Conservation (phyloP, 2,888 invertebrate species). For the Parapristionchus giblindavisi region DNA sequence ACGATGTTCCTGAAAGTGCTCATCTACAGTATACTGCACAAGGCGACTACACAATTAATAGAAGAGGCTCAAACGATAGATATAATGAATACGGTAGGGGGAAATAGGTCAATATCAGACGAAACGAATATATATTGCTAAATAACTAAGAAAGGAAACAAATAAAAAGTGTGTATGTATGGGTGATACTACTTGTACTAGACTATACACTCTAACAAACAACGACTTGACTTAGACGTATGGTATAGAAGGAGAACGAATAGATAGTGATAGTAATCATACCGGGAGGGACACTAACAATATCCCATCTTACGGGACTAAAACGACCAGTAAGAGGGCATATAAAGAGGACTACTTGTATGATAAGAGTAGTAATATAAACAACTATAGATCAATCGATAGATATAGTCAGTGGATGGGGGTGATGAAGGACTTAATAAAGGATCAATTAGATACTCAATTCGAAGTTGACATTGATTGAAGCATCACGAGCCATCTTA, state of each 20-base stretch:
- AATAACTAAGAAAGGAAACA: no score
- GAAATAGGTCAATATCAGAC: background rate
- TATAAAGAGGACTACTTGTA: background rate
- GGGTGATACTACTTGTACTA: no score
- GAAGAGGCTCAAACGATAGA: background rate
- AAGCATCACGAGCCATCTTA: slow-evolving; percentile 80
- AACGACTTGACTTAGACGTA: no score
- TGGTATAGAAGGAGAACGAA: no score
- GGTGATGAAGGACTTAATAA: background rate
- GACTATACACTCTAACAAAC: no score
- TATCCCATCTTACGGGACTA: no score
- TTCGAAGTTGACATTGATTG: slow-evolving; percentile 84
- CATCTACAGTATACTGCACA: no score
- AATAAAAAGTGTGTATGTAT: no score
- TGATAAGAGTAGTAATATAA: slow-evolving; percentile 20
- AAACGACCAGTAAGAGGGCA: no score
- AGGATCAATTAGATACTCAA: slow-evolving; percentile 76
- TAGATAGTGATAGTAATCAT: no score
- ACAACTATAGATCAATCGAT: slow-evolving; percentile 7
- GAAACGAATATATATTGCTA: slow-evolving; percentile 4
- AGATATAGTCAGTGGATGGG: background rate
- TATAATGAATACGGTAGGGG: background rate
- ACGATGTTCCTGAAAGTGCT: no score
- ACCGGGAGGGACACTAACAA: background rate
- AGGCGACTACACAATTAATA: slow-evolving; percentile 1